Percentiles rank a stretch among this genome's conserved stretches.
Evolutionary conservation across 2,888 invertebrate genomes (phyloP).

Genomic region (Epistrophella euchroma): DNA sequence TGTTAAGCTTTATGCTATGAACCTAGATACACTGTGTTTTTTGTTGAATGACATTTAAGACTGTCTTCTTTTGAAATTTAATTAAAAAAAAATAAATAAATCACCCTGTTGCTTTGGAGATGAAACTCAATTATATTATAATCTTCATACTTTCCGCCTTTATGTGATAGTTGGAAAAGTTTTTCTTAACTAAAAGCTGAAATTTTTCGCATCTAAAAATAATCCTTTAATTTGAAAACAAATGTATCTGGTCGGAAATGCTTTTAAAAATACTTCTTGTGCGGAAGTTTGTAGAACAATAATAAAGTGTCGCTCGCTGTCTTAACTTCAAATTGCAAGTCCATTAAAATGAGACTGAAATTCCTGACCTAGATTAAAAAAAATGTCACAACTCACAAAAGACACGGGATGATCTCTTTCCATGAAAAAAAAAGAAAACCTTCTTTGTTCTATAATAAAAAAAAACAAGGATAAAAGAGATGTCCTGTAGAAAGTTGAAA

Average conservation of each 20-base stretch:
- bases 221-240: slow-evolving; percentile 1
- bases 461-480: background rate
- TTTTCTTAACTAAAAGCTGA: background rate
- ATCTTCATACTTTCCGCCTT: background rate
- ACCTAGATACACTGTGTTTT: background rate
- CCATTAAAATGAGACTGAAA: slow-evolving; percentile 7
- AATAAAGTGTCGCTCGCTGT: background rate
- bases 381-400: slow-evolving; percentile 4
- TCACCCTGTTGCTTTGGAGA: background rate
- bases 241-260: background rate
- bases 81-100: slow-evolving; percentile 38
- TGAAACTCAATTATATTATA: background rate
- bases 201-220: background rate
- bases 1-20: slow-evolving; percentile 4
- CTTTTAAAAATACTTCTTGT: background rate
- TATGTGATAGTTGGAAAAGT: background rate
- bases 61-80: slow-evolving; percentile 4
- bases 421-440: background rate
- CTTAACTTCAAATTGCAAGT: background rate
- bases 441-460: background rate
- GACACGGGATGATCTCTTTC: background rate
- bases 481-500: slow-evolving; percentile 22
- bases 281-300: background rate
- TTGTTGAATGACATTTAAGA: slow-evolving; percentile 11
- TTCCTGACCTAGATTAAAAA: background rate